phyloP scores from a whole-genome alignment of 2,113 vertebrate species.

The Synchiropus splendidus region DNA sequence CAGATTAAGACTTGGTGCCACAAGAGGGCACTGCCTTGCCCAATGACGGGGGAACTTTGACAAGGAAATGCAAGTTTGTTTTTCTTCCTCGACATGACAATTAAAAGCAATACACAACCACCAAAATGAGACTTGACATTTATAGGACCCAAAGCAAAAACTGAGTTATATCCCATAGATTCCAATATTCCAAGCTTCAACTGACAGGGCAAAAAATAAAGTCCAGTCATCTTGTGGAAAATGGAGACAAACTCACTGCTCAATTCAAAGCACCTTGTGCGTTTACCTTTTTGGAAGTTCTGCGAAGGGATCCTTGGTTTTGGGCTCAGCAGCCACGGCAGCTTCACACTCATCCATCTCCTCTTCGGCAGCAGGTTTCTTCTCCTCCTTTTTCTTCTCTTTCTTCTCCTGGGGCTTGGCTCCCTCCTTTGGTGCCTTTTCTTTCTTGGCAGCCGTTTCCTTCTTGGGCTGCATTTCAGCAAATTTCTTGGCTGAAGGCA shows the following conservation, averaged over 20 bases:
- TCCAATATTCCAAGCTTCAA: too few relatives aligned
- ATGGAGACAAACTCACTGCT: too few relatives aligned
- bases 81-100: too few relatives aligned
- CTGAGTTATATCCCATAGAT: too few relatives aligned
- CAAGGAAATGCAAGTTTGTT: too few relatives aligned
- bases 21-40: conserved; percentile 53
- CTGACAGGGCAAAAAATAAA: too few relatives aligned
- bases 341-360: conserved; percentile 83
- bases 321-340: conserved; percentile 79
- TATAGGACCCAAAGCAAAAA: too few relatives aligned
- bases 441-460: conserved; percentile 74
- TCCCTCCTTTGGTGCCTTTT: conserved; percentile 71
- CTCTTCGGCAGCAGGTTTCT: conserved; percentile 67
- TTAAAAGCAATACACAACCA: too few relatives aligned
- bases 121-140: too few relatives aligned
- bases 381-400: conserved; percentile 80
- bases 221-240: too few relatives aligned
- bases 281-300: conserved; percentile 81
- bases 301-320: conserved; percentile 86
- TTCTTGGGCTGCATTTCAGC: conserved; percentile 85
- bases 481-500: conserved; percentile 79
- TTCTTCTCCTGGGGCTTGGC: conserved; percentile 69
- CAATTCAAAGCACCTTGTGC: too few relatives aligned
- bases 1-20: conserved; percentile 59
- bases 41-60: conserved; percentile 52